Percentiles rank a stretch among this genome's conserved stretches.
These are phyloP conservation scores for Cyprinodon diabolis DNA, from an alignment of 2,797 vertebrate genomes.

Conservation along the genomic window DNA sequence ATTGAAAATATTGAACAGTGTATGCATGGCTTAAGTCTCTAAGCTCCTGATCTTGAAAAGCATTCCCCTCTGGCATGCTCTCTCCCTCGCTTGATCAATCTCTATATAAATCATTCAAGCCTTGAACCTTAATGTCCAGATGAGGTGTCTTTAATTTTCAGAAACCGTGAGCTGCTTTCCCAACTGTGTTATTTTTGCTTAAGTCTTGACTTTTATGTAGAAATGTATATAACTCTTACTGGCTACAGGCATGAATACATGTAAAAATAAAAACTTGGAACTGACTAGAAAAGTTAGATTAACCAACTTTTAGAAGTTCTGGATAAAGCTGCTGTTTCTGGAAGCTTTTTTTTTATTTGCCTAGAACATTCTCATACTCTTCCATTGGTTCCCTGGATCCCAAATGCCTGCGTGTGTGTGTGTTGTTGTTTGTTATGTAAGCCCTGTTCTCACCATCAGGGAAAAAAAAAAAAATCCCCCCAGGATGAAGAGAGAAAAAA, in stretches of 20 bases:
- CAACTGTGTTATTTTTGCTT: neutral
- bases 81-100: neutral
- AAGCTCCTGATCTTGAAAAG: neutral
- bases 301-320: neutral
- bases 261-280: neutral
- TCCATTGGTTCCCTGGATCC: conserved; percentile 58
- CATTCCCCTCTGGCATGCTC: neutral
- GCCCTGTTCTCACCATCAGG: conserved; percentile 63
- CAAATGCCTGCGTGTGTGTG: conserved; percentile 18
- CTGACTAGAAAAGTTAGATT: neutral
- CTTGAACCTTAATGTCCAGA: neutral
- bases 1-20: no score
- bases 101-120: neutral
- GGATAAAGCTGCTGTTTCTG: conserved; percentile 35
- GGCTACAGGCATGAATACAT: neutral
- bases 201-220: neutral
- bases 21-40: neutral
- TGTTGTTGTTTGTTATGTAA: conserved; percentile 76
- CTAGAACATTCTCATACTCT: conserved; percentile 62
- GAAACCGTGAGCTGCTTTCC: neutral
- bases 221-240: neutral
- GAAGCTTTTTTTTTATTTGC: conserved; percentile 42
- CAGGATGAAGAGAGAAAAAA: conserved; percentile 45
- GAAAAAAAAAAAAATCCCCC: conserved; percentile 44
- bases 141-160: neutral